Conservation (phyloP, 2,888 invertebrate genomes). For the Elgonia sp. region DNA sequence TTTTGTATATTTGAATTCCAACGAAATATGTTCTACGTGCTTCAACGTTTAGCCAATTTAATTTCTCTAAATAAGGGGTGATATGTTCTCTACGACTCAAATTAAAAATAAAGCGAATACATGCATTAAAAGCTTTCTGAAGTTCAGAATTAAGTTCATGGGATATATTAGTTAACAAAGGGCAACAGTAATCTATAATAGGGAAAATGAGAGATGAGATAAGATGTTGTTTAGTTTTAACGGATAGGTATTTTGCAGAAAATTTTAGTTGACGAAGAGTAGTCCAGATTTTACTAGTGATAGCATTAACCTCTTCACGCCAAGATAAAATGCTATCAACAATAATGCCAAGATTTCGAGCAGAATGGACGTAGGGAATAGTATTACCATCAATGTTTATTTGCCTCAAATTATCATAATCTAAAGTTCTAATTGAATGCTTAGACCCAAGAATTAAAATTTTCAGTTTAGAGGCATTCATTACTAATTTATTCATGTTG, state of each 20-base stretch:
- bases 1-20: neutral
- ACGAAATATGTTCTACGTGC: neutral
- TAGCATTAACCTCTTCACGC: neutral
- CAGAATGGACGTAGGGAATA: neutral
- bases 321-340: neutral
- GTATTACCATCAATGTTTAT: neutral
- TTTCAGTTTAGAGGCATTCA: neutral
- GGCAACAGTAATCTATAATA: neutral
- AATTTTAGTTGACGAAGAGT: neutral
- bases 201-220: neutral
- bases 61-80: neutral
- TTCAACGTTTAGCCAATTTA: neutral
- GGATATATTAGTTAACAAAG: neutral
- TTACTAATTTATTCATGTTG: neutral
- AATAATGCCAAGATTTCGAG: neutral
- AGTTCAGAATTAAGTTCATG: neutral
- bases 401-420: neutral
- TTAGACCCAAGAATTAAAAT: neutral
- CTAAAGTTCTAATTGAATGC: neutral
- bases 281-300: neutral
- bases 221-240: neutral
- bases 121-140: neutral
- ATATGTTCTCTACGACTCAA: neutral
- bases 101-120: neutral
- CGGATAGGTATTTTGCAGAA: neutral